Evolutionary conservation across 2,888 invertebrate species (phyloP).

Genomic region (Monochamus alternatus): DNA sequence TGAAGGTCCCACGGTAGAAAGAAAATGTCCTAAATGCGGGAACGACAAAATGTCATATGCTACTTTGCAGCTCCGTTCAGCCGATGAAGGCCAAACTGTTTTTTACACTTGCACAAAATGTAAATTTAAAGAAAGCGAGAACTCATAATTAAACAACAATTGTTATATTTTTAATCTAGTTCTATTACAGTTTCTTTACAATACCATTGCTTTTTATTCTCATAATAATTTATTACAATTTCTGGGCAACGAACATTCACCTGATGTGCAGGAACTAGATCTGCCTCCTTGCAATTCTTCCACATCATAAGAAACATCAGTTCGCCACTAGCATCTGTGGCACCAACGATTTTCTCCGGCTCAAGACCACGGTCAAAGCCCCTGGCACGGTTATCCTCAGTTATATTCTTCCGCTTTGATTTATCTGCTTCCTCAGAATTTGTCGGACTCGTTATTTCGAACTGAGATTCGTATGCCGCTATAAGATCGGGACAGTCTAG

Average conservation of each 20-base stretch:
- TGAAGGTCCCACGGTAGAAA: constrained; percentile 87
- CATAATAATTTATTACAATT: constrained; percentile 79
- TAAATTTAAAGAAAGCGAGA: constrained; percentile 85
- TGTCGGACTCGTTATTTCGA: constrained; percentile 51
- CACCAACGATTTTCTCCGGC: constrained; percentile 91
- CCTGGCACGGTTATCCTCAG: constrained; percentile 72
- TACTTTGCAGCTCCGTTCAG: constrained; percentile 94
- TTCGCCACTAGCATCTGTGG: constrained; percentile 90
- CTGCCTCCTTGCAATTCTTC: constrained; percentile 79
- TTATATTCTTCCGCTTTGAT: constrained; percentile 66
- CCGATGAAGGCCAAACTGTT: constrained; percentile 99
- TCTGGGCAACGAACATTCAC: constrained; percentile 76
- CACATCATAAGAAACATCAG: constrained; percentile 94
- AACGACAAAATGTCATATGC: constrained; percentile 96
- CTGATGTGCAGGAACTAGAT: constrained; percentile 77
- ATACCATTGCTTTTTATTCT: constrained; percentile 70
- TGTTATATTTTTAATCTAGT: constrained; percentile 56
- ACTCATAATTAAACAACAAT: constrained; percentile 73
- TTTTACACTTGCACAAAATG: constrained; percentile 97
- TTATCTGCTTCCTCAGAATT: constrained; percentile 60
- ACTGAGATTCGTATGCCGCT: constrained; percentile 66
- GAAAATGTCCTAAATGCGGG: constrained; percentile 90
- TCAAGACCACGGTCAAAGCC: constrained; percentile 87
- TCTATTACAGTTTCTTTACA: constrained; percentile 65
- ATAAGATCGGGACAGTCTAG: constrained; percentile 85